Evolutionary conservation across 2,888 invertebrate genomes (phyloP), one percentile per base, ranked within the genome.

Genomic region (Brenthis daphne): DNA sequence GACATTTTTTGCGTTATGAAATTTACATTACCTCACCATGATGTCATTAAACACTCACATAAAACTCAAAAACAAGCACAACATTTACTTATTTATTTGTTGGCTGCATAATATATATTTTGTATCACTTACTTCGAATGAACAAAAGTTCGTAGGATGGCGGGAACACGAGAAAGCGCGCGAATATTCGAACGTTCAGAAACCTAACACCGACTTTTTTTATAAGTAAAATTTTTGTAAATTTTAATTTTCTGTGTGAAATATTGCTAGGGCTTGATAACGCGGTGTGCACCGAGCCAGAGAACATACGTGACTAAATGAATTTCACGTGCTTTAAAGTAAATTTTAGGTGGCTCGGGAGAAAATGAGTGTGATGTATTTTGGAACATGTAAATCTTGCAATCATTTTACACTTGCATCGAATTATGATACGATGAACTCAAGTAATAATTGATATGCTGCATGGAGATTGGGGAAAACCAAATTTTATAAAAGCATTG

Each of bases 251-350:
- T 65, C 24, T 14, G 12, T 60, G 6, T 54, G 48, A 70, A 51
- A 50, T 53, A 16, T n/a, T 63, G 48, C 58, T 55, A 56, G 57
- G 61, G 43, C 37, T 43, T 43, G 11, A 11, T 43, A 43, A 11
- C 8, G 37, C 64, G 84, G 85, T 85, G 83, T 80, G 84, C 80
- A 80, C 88, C 81, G 86, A 85, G 81, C 86, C 85, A 85, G 79
- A 80, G 86, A 83, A 80, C 81, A 82, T 85, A 82, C 86, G 89
- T 89, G 89, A 90, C 90, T 90, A 89, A 88, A 82, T 79, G 69
- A 66, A 75, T 74, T 83, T 85, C 86, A 85, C 86, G 82, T 87
- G 86, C 76, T 85, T 84, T 85, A 80, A 85, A 85, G 85, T 85
- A 88, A 89, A 88, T 87, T 89, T 89, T 86, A 85, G 85, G 81